Evolutionary conservation across 2,797 vertebrate species (phyloP).

Genomic region (Toxotes lorentzi): DNA sequence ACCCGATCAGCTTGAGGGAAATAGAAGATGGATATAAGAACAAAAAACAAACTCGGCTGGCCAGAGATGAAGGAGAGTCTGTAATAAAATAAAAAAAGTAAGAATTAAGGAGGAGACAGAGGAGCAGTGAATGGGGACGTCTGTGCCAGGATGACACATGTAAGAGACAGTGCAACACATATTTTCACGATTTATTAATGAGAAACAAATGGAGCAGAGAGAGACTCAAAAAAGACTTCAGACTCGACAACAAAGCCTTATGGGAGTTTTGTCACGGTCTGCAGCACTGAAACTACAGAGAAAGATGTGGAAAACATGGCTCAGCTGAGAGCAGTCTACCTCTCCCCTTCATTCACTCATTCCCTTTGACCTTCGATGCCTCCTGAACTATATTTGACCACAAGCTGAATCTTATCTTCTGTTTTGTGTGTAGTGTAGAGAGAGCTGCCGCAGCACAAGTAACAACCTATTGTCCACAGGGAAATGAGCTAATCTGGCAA

Average conservation of each 20-base stretch:
- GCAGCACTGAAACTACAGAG: neutral
- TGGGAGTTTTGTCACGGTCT: conserved; percentile 24
- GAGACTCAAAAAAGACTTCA: conserved; percentile 2
- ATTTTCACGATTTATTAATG: conserved; percentile 11
- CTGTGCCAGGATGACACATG: conserved; percentile 37
- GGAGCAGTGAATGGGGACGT: conserved; percentile 1
- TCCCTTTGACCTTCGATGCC: conserved; percentile 17
- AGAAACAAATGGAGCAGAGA: conserved; percentile 41
- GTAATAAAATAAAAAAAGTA: conserved; percentile 18
- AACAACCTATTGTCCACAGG: neutral
- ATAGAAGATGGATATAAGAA: conserved; percentile 25
- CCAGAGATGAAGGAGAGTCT: conserved; percentile 17
- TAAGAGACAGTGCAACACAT: conserved; percentile 24
- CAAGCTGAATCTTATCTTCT: conserved; percentile 32
- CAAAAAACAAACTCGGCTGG: neutral
- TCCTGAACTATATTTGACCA: conserved; percentile 43
- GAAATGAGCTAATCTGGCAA: conserved; percentile 23
- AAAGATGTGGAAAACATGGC: conserved; percentile 34
- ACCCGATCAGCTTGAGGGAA: conserved; percentile 5
- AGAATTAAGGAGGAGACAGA: conserved; percentile 22
- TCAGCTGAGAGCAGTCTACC: conserved; percentile 13
- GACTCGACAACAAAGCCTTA: neutral
- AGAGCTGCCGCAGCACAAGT: conserved; percentile 8
- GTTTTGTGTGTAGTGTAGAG: conserved; percentile 21
- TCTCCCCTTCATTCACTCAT: conserved; percentile 30